Percentiles rank a stretch among this genome's conserved stretches.
Evolutionary conservation across 2,113 vertebrate species (phyloP).

Genomic region (Xiphorhynchus elegans): DNA sequence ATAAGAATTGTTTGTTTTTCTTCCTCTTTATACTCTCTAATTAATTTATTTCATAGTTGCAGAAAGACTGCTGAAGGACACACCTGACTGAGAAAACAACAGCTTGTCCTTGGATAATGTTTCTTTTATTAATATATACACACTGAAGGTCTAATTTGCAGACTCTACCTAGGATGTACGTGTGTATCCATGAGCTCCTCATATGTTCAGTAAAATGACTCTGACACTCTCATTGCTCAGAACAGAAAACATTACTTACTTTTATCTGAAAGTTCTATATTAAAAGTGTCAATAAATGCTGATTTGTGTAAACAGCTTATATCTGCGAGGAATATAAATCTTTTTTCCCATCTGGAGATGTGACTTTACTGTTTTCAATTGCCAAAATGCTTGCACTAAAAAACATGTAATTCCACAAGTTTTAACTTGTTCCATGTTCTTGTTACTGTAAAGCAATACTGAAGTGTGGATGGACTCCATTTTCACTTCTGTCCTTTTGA

Average conservation of each 20-base stretch:
- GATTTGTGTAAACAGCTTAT: background rate
- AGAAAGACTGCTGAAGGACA: conserved; percentile 69
- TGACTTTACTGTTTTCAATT: background rate
- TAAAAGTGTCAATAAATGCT: conserved; percentile 9
- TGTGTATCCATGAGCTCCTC: background rate
- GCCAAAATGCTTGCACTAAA: background rate
- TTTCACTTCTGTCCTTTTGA: conserved; percentile 4
- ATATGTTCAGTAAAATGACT: background rate
- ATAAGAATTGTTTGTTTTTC: conserved; percentile 75
- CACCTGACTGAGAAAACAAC: conserved; percentile 60
- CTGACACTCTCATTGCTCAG: background rate
- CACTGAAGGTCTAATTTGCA: conserved; percentile 36
- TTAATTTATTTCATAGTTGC: conserved; percentile 68
- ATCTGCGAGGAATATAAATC: background rate
- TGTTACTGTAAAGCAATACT: background rate
- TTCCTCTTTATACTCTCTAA: conserved; percentile 65
- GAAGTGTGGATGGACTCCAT: background rate
- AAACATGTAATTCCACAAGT: background rate
- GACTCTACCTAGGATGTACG: background rate
- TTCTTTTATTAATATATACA: conserved; percentile 41
- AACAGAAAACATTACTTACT: background rate
- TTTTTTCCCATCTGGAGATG: background rate
- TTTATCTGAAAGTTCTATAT: conserved; percentile 4
- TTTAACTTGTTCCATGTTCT: conserved; percentile 18
- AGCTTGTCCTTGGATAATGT: conserved; percentile 53